Conservation (phyloP, 1,140 invertebrate genomes). For the Procambarus clarkii region DNA sequence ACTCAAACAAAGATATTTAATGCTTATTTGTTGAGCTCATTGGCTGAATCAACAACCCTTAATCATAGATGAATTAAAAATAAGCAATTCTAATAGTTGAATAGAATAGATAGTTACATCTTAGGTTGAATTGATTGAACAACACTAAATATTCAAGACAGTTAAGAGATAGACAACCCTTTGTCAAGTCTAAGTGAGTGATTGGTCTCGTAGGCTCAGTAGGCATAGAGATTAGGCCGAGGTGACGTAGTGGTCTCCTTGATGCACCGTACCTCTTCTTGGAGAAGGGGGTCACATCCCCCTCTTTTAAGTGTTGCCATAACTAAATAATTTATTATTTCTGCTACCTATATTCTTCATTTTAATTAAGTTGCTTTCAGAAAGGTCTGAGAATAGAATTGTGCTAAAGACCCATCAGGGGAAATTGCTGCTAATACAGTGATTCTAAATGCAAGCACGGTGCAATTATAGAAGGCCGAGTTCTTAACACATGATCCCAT, state of each 20-base stretch:
- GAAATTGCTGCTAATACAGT: no score
- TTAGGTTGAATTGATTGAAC: no score
- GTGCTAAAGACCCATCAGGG: no score
- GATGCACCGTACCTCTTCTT: conserved; percentile 45
- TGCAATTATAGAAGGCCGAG: no score
- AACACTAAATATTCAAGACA: no score
- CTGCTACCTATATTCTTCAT: neutral
- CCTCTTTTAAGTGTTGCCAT: conserved; percentile 8
- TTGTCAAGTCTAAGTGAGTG: no score
- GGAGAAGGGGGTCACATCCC: neutral
- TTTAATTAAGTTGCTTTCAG: neutral
- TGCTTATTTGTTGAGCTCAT: no score
- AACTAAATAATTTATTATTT: neutral
- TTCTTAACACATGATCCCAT: neutral
- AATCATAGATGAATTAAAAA: neutral
- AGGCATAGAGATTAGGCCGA: neutral
- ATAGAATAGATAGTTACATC: neutral
- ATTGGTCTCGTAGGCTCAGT: neutral
- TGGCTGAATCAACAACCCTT: no score
- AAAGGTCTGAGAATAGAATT: neutral
- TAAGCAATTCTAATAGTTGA: neutral
- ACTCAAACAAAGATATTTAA: no score
- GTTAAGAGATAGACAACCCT: no score
- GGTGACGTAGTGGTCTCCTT: conserved; percentile 1
- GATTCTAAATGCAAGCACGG: no score